phyloP scores from a whole-genome alignment of 2,888 invertebrate genomes.

The Formica aserva region DNA sequence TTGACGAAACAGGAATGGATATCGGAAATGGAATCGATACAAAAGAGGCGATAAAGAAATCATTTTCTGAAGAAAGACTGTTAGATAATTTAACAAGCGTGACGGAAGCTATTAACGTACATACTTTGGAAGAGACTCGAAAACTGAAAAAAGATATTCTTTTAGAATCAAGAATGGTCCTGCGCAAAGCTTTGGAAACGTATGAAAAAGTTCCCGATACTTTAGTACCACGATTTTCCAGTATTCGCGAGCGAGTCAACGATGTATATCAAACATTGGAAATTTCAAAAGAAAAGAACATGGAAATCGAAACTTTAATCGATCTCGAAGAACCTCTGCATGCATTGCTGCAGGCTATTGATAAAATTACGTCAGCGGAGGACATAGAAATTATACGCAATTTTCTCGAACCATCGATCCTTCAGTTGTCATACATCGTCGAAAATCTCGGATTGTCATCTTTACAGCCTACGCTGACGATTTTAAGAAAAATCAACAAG shows the following conservation, averaged over 20 bases:
- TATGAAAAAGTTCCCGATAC: slow-evolving; percentile 61
- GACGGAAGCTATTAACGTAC: slow-evolving; percentile 77
- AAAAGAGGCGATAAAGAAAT: slow-evolving; percentile 71
- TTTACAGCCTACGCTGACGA: slow-evolving; percentile 45
- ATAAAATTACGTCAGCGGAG: slow-evolving; percentile 37
- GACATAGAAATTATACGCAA: slow-evolving; percentile 48
- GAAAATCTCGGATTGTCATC: slow-evolving; percentile 37
- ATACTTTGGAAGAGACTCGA: slow-evolving; percentile 64
- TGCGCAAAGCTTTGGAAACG: slow-evolving; percentile 58
- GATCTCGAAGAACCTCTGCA: slow-evolving; percentile 65
- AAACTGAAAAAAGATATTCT: slow-evolving; percentile 59
- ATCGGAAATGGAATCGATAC: slow-evolving; percentile 56
- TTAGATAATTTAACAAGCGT: slow-evolving; percentile 75
- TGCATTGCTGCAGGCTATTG: slow-evolving; percentile 61
- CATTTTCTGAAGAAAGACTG: slow-evolving; percentile 76
- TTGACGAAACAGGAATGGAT: slow-evolving; percentile 57
- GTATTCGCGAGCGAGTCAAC: slow-evolving; percentile 60
- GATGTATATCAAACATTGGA: slow-evolving; percentile 63
- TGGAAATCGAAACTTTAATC: slow-evolving; percentile 56
- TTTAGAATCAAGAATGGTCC: slow-evolving; percentile 57
- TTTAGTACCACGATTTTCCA: slow-evolving; percentile 58
- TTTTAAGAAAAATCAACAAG: slow-evolving; percentile 47
- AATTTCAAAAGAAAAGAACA: slow-evolving; percentile 49
- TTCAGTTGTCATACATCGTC: slow-evolving; percentile 52
- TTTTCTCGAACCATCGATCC: slow-evolving; percentile 59